Evolutionary conservation across 2,888 invertebrate species (phyloP).

Genomic region (Chymomyza amoena): DNA sequence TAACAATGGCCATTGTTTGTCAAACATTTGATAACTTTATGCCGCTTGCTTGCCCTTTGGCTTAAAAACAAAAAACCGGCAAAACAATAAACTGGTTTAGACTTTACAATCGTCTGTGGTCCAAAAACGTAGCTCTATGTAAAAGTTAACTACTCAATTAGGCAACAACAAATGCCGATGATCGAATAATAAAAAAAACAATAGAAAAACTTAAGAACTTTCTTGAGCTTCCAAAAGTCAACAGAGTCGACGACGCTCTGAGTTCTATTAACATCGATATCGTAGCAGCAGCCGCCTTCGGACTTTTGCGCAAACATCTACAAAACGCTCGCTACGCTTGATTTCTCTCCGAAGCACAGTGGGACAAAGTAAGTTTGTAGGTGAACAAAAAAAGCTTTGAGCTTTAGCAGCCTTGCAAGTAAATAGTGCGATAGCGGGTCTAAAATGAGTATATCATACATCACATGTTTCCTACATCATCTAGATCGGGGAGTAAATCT

Average conservation of each 20-base stretch:
- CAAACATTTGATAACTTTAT: conserved; percentile 41
- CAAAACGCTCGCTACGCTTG: conserved; percentile 14
- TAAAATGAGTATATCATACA: too few species aligned
- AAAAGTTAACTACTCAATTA: background rate
- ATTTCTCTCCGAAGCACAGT: conserved; percentile 3
- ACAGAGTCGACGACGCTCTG: conserved; percentile 4
- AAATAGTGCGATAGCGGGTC: too few species aligned
- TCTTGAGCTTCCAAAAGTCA: conserved; percentile 29
- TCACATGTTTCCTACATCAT: too few species aligned
- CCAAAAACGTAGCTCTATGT: background rate
- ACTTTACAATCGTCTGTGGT: background rate
- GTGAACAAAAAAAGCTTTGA: too few species aligned
- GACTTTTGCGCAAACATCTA: conserved; percentile 12
- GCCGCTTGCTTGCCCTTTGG: conserved; percentile 15
- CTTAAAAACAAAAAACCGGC: conserved; percentile 11
- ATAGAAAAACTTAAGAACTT: conserved; percentile 49
- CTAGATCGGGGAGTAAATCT: too few species aligned
- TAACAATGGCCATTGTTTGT: conserved; percentile 42
- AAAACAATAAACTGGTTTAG: conserved; percentile 52
- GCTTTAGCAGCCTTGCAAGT: too few species aligned
- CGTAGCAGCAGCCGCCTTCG: background rate
- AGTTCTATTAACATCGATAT: background rate
- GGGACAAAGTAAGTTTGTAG: background rate
- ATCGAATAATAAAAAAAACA: conserved; percentile 25
- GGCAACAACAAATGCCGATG: background rate